Percentiles rank a stretch among this genome's conserved stretches.
Conservation (phyloP, 2,113 vertebrate species). For the Thunnus thynnus region DNA sequence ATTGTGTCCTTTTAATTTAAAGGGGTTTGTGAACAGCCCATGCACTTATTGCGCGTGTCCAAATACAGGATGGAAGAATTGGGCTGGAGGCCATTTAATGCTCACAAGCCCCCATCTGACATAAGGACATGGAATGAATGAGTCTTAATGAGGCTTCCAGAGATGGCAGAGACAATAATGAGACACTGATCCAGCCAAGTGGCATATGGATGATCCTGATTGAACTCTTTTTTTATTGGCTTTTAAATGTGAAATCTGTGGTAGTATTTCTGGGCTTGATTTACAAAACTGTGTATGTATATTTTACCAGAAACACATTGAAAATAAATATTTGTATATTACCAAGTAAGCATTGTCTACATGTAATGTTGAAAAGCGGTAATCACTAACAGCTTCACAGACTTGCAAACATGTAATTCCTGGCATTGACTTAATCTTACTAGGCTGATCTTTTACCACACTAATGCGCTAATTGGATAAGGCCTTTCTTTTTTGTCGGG, state of each 20-base stretch:
- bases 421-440: neutral
- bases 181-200: constrained; percentile 48
- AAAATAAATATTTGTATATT: neutral
- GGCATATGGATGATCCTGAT: constrained; percentile 47
- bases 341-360: neutral
- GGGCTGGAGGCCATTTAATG: constrained; percentile 36
- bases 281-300: neutral
- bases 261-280: neutral
- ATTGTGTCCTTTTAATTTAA: constrained; percentile 43
- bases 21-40: constrained; percentile 23
- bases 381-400: constrained; percentile 13
- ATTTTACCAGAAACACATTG: neutral
- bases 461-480: constrained; percentile 26
- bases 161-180: constrained; percentile 37
- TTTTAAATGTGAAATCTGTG: constrained; percentile 20
- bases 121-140: constrained; percentile 50
- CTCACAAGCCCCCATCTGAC: constrained; percentile 40
- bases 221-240: constrained; percentile 13
- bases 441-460: constrained; percentile 23
- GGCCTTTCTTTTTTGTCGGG: constrained; percentile 13
- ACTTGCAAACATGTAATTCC: neutral
- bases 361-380: neutral
- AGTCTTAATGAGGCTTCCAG: constrained; percentile 61
- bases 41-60: constrained; percentile 26
- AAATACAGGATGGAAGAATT: constrained; percentile 33